These are phyloP conservation scores for Urophycis tenuis DNA, from an alignment of 2,797 vertebrate genomes.

Conservation along the genomic window DNA sequence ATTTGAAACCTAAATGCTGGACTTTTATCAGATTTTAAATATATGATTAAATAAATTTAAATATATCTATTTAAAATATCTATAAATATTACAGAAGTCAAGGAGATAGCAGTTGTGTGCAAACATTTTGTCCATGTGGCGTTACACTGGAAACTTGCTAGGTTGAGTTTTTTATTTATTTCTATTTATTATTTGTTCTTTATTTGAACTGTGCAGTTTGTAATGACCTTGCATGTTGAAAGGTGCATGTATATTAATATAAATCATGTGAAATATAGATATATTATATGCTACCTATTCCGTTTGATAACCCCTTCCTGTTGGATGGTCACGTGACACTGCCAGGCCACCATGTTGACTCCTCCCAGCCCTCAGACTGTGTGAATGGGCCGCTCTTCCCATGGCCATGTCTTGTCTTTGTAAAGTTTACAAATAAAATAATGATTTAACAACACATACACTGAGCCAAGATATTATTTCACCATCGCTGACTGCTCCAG, in stretches of 20 bases:
- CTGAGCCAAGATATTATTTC: background rate
- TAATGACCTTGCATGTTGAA: conserved; percentile 76
- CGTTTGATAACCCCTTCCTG: conserved; percentile 68
- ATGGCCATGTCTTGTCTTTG: conserved; percentile 49
- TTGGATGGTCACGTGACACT: conserved; percentile 71
- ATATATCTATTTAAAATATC: background rate
- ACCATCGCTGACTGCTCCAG: no score
- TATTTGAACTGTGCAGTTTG: conserved; percentile 58
- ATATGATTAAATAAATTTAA: background rate
- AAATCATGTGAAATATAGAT: conserved; percentile 35
- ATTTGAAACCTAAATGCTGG: background rate
- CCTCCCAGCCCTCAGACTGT: conserved; percentile 4
- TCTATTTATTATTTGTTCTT: no score
- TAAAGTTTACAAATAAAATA: conserved; percentile 52
- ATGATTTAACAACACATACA: conserved; percentile 45
- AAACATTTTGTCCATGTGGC: background rate
- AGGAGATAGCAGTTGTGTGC: background rate
- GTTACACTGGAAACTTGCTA: conserved; percentile 43
- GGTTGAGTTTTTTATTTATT: conserved; percentile 29
- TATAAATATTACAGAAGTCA: background rate
- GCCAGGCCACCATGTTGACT: conserved; percentile 47
- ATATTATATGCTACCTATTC: no score
- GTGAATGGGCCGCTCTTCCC: conserved; percentile 42
- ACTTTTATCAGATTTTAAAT: background rate
- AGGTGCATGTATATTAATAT: conserved; percentile 65